phyloP scores from a whole-genome alignment of 2,888 invertebrate species.

The Drosophila longiperda region DNA sequence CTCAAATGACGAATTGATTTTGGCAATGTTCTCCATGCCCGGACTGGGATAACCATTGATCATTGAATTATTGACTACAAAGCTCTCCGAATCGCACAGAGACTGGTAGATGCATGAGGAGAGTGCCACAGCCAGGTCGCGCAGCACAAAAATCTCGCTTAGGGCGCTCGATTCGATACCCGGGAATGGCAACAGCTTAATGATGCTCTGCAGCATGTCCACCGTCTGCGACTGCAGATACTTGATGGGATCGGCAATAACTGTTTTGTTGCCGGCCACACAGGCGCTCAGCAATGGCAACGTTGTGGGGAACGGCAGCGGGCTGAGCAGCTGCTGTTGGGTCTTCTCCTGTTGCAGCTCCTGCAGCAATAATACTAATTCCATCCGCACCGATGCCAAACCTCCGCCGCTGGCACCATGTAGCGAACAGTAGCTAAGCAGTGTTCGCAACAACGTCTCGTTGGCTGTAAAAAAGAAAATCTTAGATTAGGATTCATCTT shows the following conservation, averaged over 20 bases:
- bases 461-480: conserved; percentile 88
- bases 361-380: conserved; percentile 95
- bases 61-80: conserved; percentile 87
- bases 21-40: conserved; percentile 85
- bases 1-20: conserved; percentile 85
- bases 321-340: conserved; percentile 95
- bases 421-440: conserved; percentile 97
- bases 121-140: conserved; percentile 97
- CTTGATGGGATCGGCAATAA: conserved; percentile 97
- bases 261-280: conserved; percentile 98
- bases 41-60: conserved; percentile 84
- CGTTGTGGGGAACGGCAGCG: conserved; percentile 98
- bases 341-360: conserved; percentile 98
- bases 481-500: neutral
- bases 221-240: conserved; percentile 95
- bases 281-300: conserved; percentile 97
- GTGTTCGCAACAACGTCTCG: conserved; percentile 96
- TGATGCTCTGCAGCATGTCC: conserved; percentile 96
- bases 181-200: conserved; percentile 88
- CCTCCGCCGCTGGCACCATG: conserved; percentile 98
- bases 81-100: conserved; percentile 94
- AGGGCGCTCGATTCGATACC: conserved; percentile 85
- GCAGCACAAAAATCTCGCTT: conserved; percentile 92
- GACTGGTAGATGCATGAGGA: conserved; percentile 99
- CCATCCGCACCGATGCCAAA: conserved; percentile 97